Percentiles rank a stretch among this genome's conserved stretches.
Evolutionary conservation across 2,797 vertebrate genomes (phyloP).

Genomic region (Picus viridis): DNA sequence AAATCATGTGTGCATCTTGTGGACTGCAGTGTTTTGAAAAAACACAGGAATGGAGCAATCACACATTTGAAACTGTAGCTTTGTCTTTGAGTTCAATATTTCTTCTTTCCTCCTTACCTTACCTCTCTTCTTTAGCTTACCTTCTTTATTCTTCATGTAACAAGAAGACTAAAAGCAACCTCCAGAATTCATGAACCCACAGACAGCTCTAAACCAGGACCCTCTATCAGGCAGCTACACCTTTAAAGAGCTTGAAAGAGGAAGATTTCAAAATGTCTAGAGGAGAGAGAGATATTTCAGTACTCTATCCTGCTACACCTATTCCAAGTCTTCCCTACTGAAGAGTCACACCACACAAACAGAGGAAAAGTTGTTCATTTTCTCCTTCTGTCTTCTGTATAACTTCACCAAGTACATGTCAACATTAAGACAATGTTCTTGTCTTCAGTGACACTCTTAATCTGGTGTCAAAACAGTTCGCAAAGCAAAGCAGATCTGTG

Average conservation of each 20-base stretch:
- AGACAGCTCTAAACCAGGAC: neutral
- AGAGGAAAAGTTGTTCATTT: neutral
- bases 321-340: neutral
- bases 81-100: neutral
- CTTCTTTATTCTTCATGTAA: neutral
- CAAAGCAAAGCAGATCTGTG: neutral
- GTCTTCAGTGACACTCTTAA: neutral
- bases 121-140: neutral
- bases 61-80: neutral
- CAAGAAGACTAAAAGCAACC: neutral
- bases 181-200: neutral
- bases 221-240: neutral
- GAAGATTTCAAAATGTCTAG: neutral
- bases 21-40: neutral
- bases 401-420: neutral
- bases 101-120: neutral
- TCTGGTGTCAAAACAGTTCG: neutral
- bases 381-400: neutral
- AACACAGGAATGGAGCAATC: neutral
- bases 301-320: neutral
- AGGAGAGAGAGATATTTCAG: neutral
- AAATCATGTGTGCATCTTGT: neutral
- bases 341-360: neutral
- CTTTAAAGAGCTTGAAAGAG: neutral
- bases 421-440: neutral